Evolutionary conservation across 2,888 invertebrate genomes (phyloP).

Genomic region (Serrognathus titanus): DNA sequence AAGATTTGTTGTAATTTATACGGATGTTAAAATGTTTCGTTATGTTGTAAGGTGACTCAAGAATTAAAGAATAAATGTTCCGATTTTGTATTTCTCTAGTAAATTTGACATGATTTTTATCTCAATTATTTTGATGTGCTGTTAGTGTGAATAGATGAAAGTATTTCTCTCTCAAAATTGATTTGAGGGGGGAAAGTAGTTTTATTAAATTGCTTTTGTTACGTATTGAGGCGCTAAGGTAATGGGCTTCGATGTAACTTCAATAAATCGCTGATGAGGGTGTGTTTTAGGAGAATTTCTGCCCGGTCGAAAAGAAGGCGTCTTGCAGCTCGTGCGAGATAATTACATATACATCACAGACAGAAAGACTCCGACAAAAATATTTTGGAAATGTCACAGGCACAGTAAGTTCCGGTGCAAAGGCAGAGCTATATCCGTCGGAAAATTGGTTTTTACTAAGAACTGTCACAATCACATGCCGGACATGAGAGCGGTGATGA

Average conservation of each 20-base stretch:
- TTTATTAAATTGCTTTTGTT: too few species aligned
- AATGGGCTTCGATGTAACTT: too few species aligned
- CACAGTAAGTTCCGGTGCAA: slow-evolving; percentile 25
- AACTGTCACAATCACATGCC: slow-evolving; percentile 22
- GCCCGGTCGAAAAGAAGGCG: slow-evolving; percentile 8
- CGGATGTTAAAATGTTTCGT: too few species aligned
- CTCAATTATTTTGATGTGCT: too few species aligned
- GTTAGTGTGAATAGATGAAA: too few species aligned
- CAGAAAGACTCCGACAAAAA: slow-evolving; percentile 18
- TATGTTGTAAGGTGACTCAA: too few species aligned
- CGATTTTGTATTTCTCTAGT: not conserved
- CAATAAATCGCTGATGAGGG: too few species aligned
- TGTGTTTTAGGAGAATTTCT: not conserved
- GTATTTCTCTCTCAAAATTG: too few species aligned
- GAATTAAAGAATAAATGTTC: not conserved
- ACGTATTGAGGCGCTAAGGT: too few species aligned
- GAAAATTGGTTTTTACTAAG: slow-evolving; percentile 11
- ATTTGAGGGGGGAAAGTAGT: too few species aligned
- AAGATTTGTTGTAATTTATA: too few species aligned
- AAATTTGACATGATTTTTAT: too few species aligned
- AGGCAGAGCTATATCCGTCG: slow-evolving; percentile 12
- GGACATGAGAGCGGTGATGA: not conserved
- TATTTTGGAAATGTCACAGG: slow-evolving; percentile 29
- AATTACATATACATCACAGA: not conserved
- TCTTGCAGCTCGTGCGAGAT: not conserved